Conservation (phyloP, 30 jellyfish, hydroid and myxozoan genomes). For the Aurelia aurita region DNA sequence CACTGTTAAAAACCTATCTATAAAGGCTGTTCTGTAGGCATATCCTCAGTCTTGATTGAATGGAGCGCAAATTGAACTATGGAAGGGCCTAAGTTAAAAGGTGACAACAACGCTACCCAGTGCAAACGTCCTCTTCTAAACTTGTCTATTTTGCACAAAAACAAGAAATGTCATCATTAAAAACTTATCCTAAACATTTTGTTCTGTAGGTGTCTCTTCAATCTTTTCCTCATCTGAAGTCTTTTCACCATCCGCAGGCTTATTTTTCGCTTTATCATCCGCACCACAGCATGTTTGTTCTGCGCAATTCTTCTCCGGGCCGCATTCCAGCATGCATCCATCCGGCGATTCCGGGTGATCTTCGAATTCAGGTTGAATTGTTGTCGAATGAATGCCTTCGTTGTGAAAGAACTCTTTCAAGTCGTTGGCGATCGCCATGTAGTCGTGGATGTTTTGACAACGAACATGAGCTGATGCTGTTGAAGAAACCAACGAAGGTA, state of each 20-base stretch:
- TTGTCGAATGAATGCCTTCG: slow-evolving; percentile 92
- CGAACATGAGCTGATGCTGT: slow-evolving; percentile 98
- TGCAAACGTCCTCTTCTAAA: too few species aligned
- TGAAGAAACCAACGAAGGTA: background rate
- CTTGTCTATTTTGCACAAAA: too few species aligned
- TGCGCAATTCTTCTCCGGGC: slow-evolving; percentile 80
- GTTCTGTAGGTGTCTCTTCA: too few species aligned
- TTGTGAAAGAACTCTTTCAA: slow-evolving; percentile 90
- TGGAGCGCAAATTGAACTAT: too few species aligned
- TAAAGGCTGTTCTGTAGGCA: too few species aligned
- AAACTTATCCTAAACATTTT: too few species aligned
- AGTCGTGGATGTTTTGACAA: slow-evolving; percentile 87
- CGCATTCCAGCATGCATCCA: slow-evolving; percentile 75
- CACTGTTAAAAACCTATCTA: too few species aligned
- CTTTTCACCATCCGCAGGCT: slow-evolving; percentile 1
- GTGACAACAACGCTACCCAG: too few species aligned
- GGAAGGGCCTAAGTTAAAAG: too few species aligned
- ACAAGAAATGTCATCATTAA: too few species aligned
- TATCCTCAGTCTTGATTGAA: too few species aligned
- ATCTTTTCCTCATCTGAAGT: background rate
- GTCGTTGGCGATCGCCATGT: slow-evolving; percentile 76
- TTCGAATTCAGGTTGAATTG: slow-evolving; percentile 86
- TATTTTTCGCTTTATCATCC: slow-evolving; percentile 4
- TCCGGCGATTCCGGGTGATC: slow-evolving; percentile 72
- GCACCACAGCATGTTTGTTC: slow-evolving; percentile 81